A percentile compares a stretch with the other conserved stretches of the same genome.
phyloP scores from a whole-genome alignment of 2,113 vertebrate genomes.

The Meleagris gallopavo region DNA sequence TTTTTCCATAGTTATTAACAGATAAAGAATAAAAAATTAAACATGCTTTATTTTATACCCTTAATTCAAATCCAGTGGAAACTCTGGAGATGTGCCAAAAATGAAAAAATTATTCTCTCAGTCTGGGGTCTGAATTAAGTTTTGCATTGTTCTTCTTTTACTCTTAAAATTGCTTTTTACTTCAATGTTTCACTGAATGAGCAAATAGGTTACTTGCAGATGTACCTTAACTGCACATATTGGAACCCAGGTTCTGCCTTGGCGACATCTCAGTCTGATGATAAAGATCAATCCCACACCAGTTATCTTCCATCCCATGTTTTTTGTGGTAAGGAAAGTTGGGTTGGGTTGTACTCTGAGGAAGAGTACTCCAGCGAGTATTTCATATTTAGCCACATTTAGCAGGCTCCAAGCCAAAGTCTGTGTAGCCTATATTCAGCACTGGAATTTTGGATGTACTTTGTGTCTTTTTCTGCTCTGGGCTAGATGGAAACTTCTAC shows the following conservation, averaged over 20 bases:
- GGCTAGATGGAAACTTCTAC: neutral
- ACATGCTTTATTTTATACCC: neutral
- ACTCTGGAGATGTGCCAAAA: neutral
- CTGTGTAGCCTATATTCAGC: neutral
- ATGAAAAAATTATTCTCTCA: neutral
- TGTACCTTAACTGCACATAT: neutral
- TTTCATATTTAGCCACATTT: rapidly evolving
- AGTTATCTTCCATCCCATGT: neutral
- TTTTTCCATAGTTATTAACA: neutral
- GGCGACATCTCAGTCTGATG: rapidly evolving
- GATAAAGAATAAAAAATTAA: neutral
- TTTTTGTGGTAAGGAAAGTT: neutral
- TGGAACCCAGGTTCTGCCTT: neutral
- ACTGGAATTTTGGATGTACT: neutral
- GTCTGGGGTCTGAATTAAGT: neutral
- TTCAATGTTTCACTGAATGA: neutral
- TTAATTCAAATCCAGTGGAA: neutral
- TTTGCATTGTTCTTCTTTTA: neutral
- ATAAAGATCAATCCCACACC: neutral
- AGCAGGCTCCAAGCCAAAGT: neutral
- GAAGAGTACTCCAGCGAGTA: neutral
- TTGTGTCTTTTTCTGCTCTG: neutral
- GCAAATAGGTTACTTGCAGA: neutral
- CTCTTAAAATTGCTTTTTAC: neutral
- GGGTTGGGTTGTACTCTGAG: neutral